These are phyloP conservation scores for Alaudala cheleensis DNA, from an alignment of 2,113 vertebrate species.

Conservation along the genomic window DNA sequence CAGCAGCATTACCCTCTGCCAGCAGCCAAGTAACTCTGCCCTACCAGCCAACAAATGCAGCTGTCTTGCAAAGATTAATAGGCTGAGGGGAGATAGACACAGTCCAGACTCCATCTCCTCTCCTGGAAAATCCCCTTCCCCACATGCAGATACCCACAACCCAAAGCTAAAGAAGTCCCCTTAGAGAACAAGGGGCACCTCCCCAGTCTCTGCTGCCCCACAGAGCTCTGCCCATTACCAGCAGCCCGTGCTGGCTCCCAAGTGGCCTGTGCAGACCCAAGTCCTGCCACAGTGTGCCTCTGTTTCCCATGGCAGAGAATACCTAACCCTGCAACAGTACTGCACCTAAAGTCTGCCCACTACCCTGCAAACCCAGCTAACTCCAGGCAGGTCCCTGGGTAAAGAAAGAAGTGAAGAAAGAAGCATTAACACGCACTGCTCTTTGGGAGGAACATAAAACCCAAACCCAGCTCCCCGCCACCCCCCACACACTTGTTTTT, in stretches of 20 bases:
- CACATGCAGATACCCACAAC: too few species aligned
- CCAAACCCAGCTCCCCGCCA: not conserved
- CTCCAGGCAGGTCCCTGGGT: not conserved
- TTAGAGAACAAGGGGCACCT: not conserved
- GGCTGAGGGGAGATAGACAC: not conserved
- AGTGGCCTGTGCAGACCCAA: not conserved
- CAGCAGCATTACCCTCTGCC: not conserved
- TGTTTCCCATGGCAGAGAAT: not conserved
- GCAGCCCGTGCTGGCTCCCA: not conserved
- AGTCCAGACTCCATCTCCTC: not conserved
- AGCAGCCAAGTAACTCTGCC: not conserved
- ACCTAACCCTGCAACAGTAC: not conserved
- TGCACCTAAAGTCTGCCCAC: not conserved
- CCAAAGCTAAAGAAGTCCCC: not conserved
- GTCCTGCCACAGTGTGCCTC: accelerated
- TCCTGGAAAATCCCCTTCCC: not conserved
- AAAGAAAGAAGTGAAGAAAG: not conserved
- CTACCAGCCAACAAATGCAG: not conserved
- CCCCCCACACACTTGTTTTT: constrained; percentile 29
- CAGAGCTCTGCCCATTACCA: not conserved
- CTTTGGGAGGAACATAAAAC: not conserved
- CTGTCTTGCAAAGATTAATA: not conserved
- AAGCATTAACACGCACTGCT: not conserved
- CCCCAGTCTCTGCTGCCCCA: not conserved
- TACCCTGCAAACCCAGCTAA: not conserved